Evolutionary conservation across 2,888 invertebrate species (phyloP).

Genomic region (Theretra japonica): DNA sequence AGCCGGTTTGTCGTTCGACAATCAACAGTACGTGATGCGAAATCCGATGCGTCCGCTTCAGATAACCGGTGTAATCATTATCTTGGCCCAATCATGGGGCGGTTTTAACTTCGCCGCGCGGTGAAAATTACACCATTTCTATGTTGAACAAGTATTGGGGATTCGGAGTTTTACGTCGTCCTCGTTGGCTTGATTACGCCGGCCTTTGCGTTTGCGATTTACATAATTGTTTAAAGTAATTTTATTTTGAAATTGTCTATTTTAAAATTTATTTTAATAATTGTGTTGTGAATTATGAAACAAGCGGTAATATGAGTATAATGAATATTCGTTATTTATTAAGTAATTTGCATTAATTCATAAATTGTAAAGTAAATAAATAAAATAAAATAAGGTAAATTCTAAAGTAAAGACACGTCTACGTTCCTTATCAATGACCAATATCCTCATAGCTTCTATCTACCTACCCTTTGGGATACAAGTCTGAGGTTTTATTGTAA

Average conservation of each 20-base stretch:
- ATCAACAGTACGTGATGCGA: conserved; percentile 83
- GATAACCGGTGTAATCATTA: conserved; percentile 69
- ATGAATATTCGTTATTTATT: background rate
- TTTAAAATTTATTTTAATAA: background rate
- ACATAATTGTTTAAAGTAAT: conserved; percentile 28
- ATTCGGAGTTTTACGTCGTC: conserved; percentile 26
- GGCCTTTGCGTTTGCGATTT: conserved; percentile 11
- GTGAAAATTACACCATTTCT: conserved; percentile 32
- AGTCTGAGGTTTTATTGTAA: too few species aligned
- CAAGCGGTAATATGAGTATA: background rate
- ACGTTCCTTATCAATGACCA: too few species aligned
- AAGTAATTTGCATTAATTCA: too few species aligned
- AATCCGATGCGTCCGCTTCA: conserved; percentile 75
- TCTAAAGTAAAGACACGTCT: too few species aligned
- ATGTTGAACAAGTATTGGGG: conserved; percentile 29
- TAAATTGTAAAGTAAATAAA: too few species aligned
- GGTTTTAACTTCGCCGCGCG: conserved; percentile 34
- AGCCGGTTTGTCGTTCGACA: conserved; percentile 77
- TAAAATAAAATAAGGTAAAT: too few species aligned
- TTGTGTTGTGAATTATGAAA: background rate
- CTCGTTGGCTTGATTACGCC: conserved; percentile 27
- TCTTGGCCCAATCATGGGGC: conserved; percentile 60
- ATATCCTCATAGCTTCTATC: too few species aligned
- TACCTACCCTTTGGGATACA: too few species aligned
- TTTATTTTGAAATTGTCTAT: background rate